Percentiles rank a stretch among this genome's conserved stretches.
Conservation (phyloP, 2,888 invertebrate species). For the Apomyelois bistriatella region DNA sequence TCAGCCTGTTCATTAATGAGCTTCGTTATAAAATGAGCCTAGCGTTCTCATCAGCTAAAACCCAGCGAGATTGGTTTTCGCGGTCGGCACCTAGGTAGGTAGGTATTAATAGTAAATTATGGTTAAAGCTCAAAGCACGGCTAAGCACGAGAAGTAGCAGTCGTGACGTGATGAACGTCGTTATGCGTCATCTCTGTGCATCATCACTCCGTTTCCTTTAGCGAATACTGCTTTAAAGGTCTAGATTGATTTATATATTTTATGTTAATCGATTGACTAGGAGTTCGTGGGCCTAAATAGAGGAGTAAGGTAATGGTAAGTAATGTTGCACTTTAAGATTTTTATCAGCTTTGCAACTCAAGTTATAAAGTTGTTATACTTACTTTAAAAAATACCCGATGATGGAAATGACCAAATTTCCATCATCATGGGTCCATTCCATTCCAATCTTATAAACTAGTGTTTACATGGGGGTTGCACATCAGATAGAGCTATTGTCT, state of each 20-base stretch:
- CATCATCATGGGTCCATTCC: no score
- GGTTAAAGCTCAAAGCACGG: conserved; percentile 59
- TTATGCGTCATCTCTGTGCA: conserved; percentile 53
- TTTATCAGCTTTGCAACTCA: no score
- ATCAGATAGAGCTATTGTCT: no score
- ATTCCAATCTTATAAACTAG: no score
- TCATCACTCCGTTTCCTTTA: conserved; percentile 23
- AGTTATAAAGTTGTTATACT: no score
- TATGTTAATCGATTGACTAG: no score
- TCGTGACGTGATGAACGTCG: conserved; percentile 47
- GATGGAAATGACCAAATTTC: no score
- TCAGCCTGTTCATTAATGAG: conserved; percentile 53
- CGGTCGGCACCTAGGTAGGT: conserved; percentile 51
- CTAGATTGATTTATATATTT: background rate
- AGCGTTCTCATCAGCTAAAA: conserved; percentile 73
- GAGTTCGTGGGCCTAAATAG: no score
- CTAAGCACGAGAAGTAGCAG: conserved; percentile 32
- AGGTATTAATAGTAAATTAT: conserved; percentile 68
- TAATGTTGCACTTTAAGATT: no score
- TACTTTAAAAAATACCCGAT: no score
- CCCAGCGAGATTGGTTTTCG: conserved; percentile 73
- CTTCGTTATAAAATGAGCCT: conserved; percentile 70
- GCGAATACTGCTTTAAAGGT: background rate
- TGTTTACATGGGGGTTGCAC: no score
- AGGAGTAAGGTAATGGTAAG: no score